A percentile compares a stretch with the other conserved stretches of the same genome.
phyloP scores from a whole-genome alignment of 2,113 vertebrate species.

The Petromus typicus region DNA sequence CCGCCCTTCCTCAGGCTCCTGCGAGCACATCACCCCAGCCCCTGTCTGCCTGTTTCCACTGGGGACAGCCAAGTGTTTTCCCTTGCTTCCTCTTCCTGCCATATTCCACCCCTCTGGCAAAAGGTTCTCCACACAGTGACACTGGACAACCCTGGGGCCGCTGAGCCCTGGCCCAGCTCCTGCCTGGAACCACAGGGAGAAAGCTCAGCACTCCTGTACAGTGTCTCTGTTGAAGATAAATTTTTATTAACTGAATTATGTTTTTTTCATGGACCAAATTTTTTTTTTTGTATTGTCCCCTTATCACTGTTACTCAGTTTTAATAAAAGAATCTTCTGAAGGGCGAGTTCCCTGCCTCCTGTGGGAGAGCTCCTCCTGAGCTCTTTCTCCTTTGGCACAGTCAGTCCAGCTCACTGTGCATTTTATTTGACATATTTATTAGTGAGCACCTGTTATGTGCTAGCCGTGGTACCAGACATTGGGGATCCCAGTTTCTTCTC shows the following conservation, averaged over 20 bases:
- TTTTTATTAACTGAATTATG: constrained; percentile 87
- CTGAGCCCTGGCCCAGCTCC: constrained; percentile 74
- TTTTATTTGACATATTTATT: not conserved
- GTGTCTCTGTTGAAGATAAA: constrained; percentile 84
- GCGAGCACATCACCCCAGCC: constrained; percentile 59
- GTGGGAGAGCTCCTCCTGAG: constrained; percentile 17
- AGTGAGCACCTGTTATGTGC: not conserved
- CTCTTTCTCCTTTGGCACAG: not conserved
- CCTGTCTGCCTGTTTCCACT: constrained; percentile 30
- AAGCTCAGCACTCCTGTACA: constrained; percentile 78
- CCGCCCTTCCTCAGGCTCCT: constrained; percentile 83
- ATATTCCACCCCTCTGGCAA: not conserved
- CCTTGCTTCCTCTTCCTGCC: constrained; percentile 30
- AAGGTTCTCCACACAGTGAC: constrained; percentile 77
- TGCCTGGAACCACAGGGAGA: constrained; percentile 78
- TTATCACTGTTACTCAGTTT: constrained; percentile 88
- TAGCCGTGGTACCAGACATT: not conserved
- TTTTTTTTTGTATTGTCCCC: constrained; percentile 91
- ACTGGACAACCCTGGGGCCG: constrained; percentile 68
- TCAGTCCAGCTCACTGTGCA: not conserved
- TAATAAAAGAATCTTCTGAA: constrained; percentile 91
- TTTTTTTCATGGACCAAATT: constrained; percentile 89
- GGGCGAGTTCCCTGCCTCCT: constrained; percentile 51
- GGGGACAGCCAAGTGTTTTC: constrained; percentile 49
- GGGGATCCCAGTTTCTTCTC: not conserved